These are phyloP conservation scores for Pelvicachromis taeniatus DNA, from an alignment of 2,113 vertebrate genomes.

Conservation along the genomic window DNA sequence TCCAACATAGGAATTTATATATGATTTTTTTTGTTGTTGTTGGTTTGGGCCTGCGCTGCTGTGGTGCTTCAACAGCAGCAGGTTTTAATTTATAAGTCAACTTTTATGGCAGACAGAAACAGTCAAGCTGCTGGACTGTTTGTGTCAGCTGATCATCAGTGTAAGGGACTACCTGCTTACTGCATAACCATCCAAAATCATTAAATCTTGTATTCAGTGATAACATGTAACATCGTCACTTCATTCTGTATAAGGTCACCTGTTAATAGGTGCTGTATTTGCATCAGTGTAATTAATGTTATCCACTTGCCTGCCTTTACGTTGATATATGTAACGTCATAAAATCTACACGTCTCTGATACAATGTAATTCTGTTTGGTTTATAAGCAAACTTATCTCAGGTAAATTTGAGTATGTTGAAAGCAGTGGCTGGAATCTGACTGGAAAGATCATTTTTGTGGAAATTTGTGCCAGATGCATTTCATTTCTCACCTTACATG, in stretches of 20 bases:
- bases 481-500: conserved; percentile 19
- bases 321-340: conserved; percentile 7
- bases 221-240: background rate
- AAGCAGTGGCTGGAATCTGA: background rate
- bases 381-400: conserved; percentile 66
- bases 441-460: conserved; percentile 11
- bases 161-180: background rate
- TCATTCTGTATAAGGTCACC: background rate
- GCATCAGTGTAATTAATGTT: conserved; percentile 5
- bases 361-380: conserved; percentile 36
- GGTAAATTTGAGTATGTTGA: conserved; percentile 51
- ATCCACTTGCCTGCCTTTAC: conserved; percentile 54
- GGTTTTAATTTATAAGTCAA: background rate
- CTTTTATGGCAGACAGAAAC: background rate
- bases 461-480: conserved; percentile 21
- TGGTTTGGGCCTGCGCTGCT: background rate
- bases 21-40: background rate
- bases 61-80: background rate
- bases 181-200: background rate
- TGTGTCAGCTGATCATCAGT: background rate
- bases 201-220: background rate
- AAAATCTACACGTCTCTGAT: conserved; percentile 3
- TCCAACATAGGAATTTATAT: background rate
- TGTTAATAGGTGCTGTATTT: background rate
- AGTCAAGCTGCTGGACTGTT: background rate